A percentile compares a stretch with the other conserved stretches of the same genome.
Evolutionary conservation across 2,797 vertebrate species (phyloP).

Genomic region (Adelosebastes latens): DNA sequence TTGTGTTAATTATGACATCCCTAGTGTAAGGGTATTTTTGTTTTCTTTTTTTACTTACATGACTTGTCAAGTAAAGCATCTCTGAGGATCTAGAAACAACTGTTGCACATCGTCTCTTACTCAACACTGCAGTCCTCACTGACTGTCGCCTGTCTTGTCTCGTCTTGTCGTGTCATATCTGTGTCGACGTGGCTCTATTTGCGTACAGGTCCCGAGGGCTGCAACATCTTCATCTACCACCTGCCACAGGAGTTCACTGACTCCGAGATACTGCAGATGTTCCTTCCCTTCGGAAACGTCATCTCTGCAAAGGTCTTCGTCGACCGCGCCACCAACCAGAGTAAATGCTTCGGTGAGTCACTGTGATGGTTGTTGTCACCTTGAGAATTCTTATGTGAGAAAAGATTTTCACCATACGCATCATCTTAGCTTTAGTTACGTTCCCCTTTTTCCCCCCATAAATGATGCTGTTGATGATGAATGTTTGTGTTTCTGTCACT

Average conservation of each 20-base stretch:
- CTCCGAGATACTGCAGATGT: slow-evolving; percentile 97
- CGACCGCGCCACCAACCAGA: slow-evolving; percentile 97
- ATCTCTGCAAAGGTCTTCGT: slow-evolving; percentile 99
- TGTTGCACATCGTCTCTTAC: neutral
- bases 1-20: no score
- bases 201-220: slow-evolving; percentile 92
- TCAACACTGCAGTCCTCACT: neutral
- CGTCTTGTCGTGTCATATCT: neutral
- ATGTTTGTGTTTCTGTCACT: neutral
- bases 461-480: neutral
- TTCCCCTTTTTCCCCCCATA: neutral
- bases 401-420: neutral
- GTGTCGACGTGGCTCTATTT: slow-evolving; percentile 1
- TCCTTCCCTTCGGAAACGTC: slow-evolving; percentile 95
- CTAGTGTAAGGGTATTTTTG: no score
- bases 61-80: neutral
- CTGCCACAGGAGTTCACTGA: slow-evolving; percentile 98
- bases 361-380: neutral
- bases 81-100: neutral
- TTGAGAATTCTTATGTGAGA: neutral
- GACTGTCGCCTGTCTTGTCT: neutral
- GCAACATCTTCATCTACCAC: slow-evolving; percentile 99
- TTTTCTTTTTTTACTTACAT: neutral
- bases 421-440: neutral
- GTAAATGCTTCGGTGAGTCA: slow-evolving; percentile 95